phyloP scores from a whole-genome alignment of 2,113 vertebrate genomes.

The Ptyas mucosa region DNA sequence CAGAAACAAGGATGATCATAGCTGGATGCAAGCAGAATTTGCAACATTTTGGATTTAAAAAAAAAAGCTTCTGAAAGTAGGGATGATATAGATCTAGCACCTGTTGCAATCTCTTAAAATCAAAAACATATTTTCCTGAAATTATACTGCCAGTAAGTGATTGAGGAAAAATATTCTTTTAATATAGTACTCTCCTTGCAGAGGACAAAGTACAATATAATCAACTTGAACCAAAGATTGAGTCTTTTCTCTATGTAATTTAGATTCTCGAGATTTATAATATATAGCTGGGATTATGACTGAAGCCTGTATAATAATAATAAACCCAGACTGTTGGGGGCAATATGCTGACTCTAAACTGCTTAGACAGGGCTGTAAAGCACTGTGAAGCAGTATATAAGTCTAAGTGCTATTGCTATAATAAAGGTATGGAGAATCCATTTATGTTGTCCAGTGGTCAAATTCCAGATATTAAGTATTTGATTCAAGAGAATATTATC shows the following conservation, averaged over 20 bases:
- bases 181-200: background rate
- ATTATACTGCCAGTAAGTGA: background rate
- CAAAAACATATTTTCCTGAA: background rate
- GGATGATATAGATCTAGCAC: background rate
- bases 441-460: too few relatives aligned
- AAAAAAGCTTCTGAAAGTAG: background rate
- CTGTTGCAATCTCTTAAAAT: background rate
- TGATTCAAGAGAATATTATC: too few relatives aligned
- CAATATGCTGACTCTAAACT: too few relatives aligned
- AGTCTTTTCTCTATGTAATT: background rate
- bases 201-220: background rate
- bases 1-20: background rate
- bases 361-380: too few relatives aligned
- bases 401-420: too few relatives aligned
- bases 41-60: background rate
- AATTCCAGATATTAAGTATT: too few relatives aligned
- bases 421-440: too few relatives aligned
- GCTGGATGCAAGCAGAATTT: background rate
- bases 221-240: background rate
- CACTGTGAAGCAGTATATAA: too few relatives aligned
- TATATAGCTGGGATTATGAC: background rate
- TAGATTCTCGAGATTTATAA: background rate
- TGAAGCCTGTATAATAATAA: background rate
- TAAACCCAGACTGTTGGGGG: too few relatives aligned
- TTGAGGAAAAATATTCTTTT: background rate